A percentile compares a stretch with the other conserved stretches of the same genome.
Evolutionary conservation across 1,140 invertebrate species (phyloP).

Genomic region (Microplitis demolitor): DNA sequence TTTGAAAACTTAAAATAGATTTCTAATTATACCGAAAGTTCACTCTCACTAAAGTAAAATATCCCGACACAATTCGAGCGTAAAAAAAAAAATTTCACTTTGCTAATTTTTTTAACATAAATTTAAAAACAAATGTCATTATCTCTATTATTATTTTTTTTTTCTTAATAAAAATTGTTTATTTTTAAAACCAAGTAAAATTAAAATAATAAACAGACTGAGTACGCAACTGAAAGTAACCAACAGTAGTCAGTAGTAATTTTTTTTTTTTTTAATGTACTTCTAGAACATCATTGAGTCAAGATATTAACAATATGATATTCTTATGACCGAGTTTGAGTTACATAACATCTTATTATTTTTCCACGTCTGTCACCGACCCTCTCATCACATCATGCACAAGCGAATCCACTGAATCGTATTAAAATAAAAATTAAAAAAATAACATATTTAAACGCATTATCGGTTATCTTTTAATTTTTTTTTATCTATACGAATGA

Average conservation of each 20-base stretch:
- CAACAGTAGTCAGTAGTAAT: slow-evolving; percentile 6
- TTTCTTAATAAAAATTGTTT: too few species aligned
- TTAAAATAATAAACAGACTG: too few species aligned
- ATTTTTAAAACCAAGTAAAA: too few species aligned
- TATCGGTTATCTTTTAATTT: too few species aligned
- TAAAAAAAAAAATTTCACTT: slow-evolving; percentile 16
- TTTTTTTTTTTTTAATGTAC: slow-evolving; percentile 25
- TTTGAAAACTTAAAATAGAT: not conserved
- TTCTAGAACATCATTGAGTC: slow-evolving; percentile 17
- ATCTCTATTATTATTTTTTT: not conserved
- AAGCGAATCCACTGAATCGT: not conserved
- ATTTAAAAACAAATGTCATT: not conserved
- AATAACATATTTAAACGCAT: not conserved
- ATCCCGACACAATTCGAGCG: slow-evolving; percentile 8
- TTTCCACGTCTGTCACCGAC: slow-evolving; percentile 41
- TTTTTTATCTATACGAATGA: not conserved
- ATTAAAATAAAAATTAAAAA: not conserved
- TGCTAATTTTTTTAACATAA: not conserved
- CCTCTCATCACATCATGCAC: too few species aligned
- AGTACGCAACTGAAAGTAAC: not conserved
- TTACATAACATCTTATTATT: slow-evolving; percentile 50
- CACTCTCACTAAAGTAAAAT: slow-evolving; percentile 12
- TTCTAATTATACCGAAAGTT: slow-evolving; percentile 18
- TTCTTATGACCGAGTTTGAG: slow-evolving; percentile 29
- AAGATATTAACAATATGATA: slow-evolving; percentile 15